Conservation (phyloP, 2,797 vertebrate species). For the Epinephelus coioides region DNA sequence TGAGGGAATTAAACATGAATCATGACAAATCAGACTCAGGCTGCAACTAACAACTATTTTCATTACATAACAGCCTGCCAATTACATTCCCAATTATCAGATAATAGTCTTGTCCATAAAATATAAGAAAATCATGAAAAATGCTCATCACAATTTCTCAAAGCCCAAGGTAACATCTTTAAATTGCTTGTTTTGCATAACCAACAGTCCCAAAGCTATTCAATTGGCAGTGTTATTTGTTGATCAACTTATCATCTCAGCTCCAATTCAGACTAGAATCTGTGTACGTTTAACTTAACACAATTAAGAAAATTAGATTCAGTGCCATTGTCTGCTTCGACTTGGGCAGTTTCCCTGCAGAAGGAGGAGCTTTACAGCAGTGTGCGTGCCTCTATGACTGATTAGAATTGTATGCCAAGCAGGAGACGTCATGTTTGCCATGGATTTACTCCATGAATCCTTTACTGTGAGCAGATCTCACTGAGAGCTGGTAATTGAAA, state of each 20-base stretch:
- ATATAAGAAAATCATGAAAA: background rate
- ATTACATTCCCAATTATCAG: background rate
- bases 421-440: slow-evolving; percentile 40
- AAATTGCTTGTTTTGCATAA: background rate
- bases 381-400: slow-evolving; percentile 35
- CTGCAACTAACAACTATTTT: background rate
- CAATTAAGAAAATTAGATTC: background rate
- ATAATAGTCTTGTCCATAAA: background rate
- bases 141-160: background rate
- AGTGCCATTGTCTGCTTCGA: slow-evolving; percentile 13
- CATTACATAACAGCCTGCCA: background rate
- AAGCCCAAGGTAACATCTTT: background rate
- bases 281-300: background rate
- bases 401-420: slow-evolving; percentile 44
- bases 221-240: background rate
- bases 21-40: background rate
- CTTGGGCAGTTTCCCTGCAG: slow-evolving; percentile 24
- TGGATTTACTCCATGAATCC: slow-evolving; percentile 50
- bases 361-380: slow-evolving; percentile 25
- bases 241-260: background rate
- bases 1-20: slow-evolving; percentile 24
- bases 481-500: slow-evolving; percentile 23
- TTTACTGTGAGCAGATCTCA: slow-evolving; percentile 24
- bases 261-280: background rate
- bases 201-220: background rate